Base-by-base conservation (phyloP, 2,797 vertebrate genomes). In the Acanthurus lineatus region DNA sequence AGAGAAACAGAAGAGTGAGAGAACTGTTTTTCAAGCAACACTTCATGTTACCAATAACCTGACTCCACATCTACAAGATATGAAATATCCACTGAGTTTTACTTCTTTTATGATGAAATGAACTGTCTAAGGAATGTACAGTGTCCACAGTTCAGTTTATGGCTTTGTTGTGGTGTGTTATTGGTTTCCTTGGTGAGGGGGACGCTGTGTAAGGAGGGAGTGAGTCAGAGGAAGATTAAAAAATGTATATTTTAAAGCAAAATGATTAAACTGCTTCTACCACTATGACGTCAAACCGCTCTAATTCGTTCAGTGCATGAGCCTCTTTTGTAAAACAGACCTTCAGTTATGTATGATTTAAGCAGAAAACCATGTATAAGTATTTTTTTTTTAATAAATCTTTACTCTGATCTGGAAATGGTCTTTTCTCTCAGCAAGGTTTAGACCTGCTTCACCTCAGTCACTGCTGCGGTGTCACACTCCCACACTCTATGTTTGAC, bases 1-100 rank as follows among this genome's bases (percentile, higher is more conserved):
- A 67, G 19, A 49, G 57, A 48, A 44, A 58, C 12, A n/a, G 16
- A 72, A 19, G 45, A 78, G 10, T 11, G 60, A 20, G 38, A 40
- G 16, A 58, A 15, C 1, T 2, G 11, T 9, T 10, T 10, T 77
- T 28, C 28, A 11, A 51, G 28, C 51, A 38, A 4, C 0, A 2
- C 32, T 35, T 47, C 58, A 48, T 16, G 35, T 44, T 44, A 48
- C 9, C 1, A 8, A 7, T 61, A 7, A 8, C 6, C 38, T 19
- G 9, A 20, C n/a, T 68, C 14, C 1, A 10, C n/a, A 16, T 9
- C 32, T 9, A 0, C 12, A 52, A 38, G 4, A 6, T 51, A 32
- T 17, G 1, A 14, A 48, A 60, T 48, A 20, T 28, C 10, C 58
- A 15, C 15, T 51, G 28, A 58, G 53, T 59, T 47, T 59, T 16